A percentile compares a stretch with the other conserved stretches of the same genome.
Evolutionary conservation across 2,888 invertebrate genomes (phyloP).

Genomic region (Cephalotes varians): DNA sequence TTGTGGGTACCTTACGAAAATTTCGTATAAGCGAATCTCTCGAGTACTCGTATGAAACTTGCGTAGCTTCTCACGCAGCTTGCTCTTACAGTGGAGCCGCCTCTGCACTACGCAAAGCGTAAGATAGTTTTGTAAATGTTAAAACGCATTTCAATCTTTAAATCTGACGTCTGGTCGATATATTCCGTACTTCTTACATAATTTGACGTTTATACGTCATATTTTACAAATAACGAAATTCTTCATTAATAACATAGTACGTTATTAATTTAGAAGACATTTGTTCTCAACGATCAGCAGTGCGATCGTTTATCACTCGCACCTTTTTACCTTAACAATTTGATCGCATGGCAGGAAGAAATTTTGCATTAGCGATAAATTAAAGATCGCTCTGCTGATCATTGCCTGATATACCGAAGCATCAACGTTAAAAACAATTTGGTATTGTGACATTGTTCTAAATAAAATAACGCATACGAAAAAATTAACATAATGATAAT

Average conservation of each 20-base stretch:
- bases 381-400: slow-evolving; percentile 24
- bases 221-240: slow-evolving; percentile 28
- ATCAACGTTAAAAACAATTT: slow-evolving; percentile 30
- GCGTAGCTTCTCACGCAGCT: neutral
- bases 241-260: slow-evolving; percentile 25
- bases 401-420: slow-evolving; percentile 6
- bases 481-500: slow-evolving; percentile 16
- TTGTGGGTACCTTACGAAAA: slow-evolving; percentile 30
- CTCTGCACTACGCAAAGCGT: slow-evolving; percentile 29
- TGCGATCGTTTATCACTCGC: slow-evolving; percentile 18
- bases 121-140: slow-evolving; percentile 51
- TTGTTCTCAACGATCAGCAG: slow-evolving; percentile 17
- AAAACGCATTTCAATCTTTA: slow-evolving; percentile 45
- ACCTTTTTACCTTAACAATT: neutral
- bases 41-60: neutral
- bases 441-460: slow-evolving; percentile 39
- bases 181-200: slow-evolving; percentile 34
- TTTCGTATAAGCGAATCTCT: neutral
- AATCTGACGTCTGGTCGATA: slow-evolving; percentile 36
- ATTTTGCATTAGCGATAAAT: slow-evolving; percentile 6
- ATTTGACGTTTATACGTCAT: slow-evolving; percentile 29
- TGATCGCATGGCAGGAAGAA: neutral
- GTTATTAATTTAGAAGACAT: slow-evolving; percentile 24
- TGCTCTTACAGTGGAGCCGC: slow-evolving; percentile 28
- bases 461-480: slow-evolving; percentile 37